Base-by-base conservation (phyloP, 2,113 vertebrate species). In the Acanthochromis polyacanthus region DNA sequence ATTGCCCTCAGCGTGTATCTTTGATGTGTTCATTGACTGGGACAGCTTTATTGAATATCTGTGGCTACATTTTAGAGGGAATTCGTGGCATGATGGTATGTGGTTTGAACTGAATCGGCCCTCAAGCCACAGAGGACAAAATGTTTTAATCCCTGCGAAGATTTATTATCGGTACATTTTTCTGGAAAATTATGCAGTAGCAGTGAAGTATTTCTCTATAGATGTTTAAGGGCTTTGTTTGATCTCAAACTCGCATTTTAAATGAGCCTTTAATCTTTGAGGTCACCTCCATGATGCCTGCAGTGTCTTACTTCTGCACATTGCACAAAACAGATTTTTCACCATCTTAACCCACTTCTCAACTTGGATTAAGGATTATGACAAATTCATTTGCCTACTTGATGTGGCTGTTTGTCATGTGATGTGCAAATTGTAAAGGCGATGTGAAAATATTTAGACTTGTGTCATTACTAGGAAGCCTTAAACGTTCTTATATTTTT, bases 141-240 rank as follows among this genome's bases (percentile, higher is more conserved):
- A 70, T 12, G 12, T 51, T 64, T 45, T 38, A 80, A 80, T 87
- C 66, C 64, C 32, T 12, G 23, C 57, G 66, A 80, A 81, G 58
- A 80, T 92, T 89, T 71, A 63, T 63, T 79, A 66, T 69, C 28
- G 51, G 69, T 70, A 70, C 38, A 57, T 73, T 73, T 14, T 53
- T 68, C 36, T n/a, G n/a, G 64, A 46, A 78, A 80, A 83, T 86
- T 61, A 75, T 80, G 30, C 30, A 78, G 66, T 80, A 79, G 75
- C 30, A 15, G 53, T 48, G 52, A 15, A 62, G 7, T 38, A 58
- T 74, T 88, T 81, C 69, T 75, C 8, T 81, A 60, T 82, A 58
- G 20, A 76, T 67, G 65, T 73, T 84, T 69, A 79, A 67, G 48
- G 5, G 46, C 74, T 85, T 70, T 48, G 15, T 20, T 57, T 79